These are phyloP conservation scores for Hemiprocne comata DNA, from an alignment of 2,113 vertebrate species.

Conservation along the genomic window DNA sequence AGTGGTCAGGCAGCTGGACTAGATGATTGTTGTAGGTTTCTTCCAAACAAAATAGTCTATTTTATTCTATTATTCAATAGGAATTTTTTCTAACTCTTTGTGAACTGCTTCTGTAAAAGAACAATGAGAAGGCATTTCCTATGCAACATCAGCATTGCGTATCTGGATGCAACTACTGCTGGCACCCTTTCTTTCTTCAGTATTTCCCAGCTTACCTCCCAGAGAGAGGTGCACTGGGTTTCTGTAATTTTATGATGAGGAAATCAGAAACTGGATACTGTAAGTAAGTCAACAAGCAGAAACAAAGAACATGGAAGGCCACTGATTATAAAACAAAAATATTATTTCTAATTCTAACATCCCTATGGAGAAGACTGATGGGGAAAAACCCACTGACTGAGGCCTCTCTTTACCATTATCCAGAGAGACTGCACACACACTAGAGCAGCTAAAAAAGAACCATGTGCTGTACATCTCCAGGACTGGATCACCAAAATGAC, in stretches of 20 bases:
- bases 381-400: not conserved
- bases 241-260: not conserved
- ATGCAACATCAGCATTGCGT: rapidly evolving
- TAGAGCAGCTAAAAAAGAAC: not conserved
- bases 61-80: not conserved
- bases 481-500: not conserved
- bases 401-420: not conserved
- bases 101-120: not conserved
- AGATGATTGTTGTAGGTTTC: not conserved
- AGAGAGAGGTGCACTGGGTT: not conserved
- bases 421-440: not conserved
- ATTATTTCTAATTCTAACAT: not conserved
- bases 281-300: not conserved
- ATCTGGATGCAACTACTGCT: not conserved
- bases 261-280: not conserved
- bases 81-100: not conserved
- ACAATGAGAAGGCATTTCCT: not conserved
- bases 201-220: not conserved
- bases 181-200: not conserved
- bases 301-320: not conserved
- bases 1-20: no score
- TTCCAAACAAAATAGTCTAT: not conserved
- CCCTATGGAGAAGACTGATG: not conserved
- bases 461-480: rapidly evolving
- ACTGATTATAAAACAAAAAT: not conserved